Evolutionary conservation across 1,140 invertebrate genomes (phyloP).

Genomic region (Drosophila pruinosa): DNA sequence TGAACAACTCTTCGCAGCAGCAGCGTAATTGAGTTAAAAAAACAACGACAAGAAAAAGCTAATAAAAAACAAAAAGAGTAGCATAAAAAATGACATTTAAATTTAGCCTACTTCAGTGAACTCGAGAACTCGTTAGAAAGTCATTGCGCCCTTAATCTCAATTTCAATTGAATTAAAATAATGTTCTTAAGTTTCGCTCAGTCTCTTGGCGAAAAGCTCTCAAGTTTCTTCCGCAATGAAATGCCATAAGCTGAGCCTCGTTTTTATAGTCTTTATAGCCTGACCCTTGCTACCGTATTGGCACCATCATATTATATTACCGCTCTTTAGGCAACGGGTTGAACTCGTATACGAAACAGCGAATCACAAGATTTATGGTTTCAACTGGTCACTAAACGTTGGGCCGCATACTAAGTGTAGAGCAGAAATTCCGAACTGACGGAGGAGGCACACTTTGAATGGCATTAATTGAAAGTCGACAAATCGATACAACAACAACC

Average conservation of each 20-base stretch:
- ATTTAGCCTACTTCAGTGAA: slow-evolving; percentile 30
- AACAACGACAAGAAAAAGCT: neutral
- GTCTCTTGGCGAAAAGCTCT: slow-evolving; percentile 28
- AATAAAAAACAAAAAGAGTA: slow-evolving; percentile 7
- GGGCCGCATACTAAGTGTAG: slow-evolving; percentile 60
- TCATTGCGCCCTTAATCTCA: slow-evolving; percentile 34
- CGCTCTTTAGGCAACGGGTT: neutral
- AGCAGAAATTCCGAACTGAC: slow-evolving; percentile 43
- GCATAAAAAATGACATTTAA: slow-evolving; percentile 44
- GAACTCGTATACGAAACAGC: neutral
- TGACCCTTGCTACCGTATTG: neutral
- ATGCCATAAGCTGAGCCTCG: too few relatives aligned
- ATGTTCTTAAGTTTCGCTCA: slow-evolving; percentile 10
- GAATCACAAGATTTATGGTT: slow-evolving; percentile 73
- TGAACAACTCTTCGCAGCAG: slow-evolving; percentile 11
- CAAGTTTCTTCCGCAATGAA: neutral
- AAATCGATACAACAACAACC: slow-evolving; percentile 49
- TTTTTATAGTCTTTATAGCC: neutral
- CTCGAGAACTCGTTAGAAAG: slow-evolving; percentile 46
- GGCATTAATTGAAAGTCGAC: slow-evolving; percentile 70
- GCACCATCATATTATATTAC: slow-evolving; percentile 3
- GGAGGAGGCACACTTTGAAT: slow-evolving; percentile 55
- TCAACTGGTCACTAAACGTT: slow-evolving; percentile 23
- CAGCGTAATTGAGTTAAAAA: slow-evolving; percentile 29
- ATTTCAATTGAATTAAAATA: neutral